A percentile compares a stretch with the other conserved stretches of the same genome.
phyloP scores from a whole-genome alignment of 2,113 vertebrate species.

The Embiotoca jacksoni region DNA sequence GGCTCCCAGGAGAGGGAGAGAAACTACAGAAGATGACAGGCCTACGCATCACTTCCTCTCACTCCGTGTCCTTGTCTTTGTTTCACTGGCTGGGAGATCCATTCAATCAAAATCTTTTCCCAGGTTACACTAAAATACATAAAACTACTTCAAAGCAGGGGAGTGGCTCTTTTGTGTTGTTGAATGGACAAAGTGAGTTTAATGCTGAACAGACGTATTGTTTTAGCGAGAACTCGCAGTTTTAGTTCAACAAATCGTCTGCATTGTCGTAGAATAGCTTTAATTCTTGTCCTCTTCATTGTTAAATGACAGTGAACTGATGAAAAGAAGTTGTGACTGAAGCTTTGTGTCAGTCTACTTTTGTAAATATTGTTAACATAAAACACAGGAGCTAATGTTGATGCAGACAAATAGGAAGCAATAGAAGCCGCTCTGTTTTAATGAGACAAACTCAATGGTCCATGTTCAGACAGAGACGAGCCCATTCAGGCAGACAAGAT shows the following conservation, averaged over 20 bases:
- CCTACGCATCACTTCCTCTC: slow-evolving; percentile 70
- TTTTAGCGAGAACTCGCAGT: too few species aligned
- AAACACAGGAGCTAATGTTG: slow-evolving; percentile 33
- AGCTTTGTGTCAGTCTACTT: slow-evolving; percentile 1
- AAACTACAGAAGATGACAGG: slow-evolving; percentile 71
- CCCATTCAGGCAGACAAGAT: slow-evolving; percentile 60
- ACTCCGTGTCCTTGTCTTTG: slow-evolving; percentile 67
- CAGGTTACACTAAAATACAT: slow-evolving; percentile 49
- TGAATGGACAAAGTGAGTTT: slow-evolving; percentile 29
- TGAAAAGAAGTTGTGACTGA: slow-evolving; percentile 7
- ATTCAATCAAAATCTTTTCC: slow-evolving; percentile 61
- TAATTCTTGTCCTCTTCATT: slow-evolving; percentile 6
- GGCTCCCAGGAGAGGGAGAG: slow-evolving; percentile 61
- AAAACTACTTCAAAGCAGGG: slow-evolving; percentile 31
- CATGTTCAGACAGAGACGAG: slow-evolving; percentile 58
- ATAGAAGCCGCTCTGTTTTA: slow-evolving; percentile 48
- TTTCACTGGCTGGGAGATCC: slow-evolving; percentile 52
- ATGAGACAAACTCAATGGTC: slow-evolving; percentile 71
- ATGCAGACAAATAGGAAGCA: slow-evolving; percentile 33
- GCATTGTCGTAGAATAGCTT: not conserved
- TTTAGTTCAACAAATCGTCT: slow-evolving; percentile 21
- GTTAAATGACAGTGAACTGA: slow-evolving; percentile 17
- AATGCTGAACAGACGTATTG: slow-evolving; percentile 2
- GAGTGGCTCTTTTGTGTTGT: slow-evolving; percentile 23
- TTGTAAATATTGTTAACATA: slow-evolving; percentile 39